phyloP scores from a whole-genome alignment of 2,113 vertebrate genomes.

The Sapayoa aenigma region DNA sequence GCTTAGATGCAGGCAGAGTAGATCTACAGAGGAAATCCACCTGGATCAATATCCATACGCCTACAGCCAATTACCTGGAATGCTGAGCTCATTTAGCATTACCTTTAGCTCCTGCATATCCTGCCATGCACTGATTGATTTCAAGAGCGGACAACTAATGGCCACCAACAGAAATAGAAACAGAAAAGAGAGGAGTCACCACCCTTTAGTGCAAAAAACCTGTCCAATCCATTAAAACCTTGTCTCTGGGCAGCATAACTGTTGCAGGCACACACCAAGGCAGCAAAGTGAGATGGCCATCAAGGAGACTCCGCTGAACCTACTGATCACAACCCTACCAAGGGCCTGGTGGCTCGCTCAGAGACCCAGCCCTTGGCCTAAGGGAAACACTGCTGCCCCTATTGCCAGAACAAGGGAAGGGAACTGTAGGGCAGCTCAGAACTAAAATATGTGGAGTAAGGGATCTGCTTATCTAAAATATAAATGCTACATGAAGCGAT shows the following conservation, averaged over 20 bases:
- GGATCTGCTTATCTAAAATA: accelerated
- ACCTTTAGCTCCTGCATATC: neutral
- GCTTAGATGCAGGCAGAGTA: neutral
- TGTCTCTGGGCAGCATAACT: neutral
- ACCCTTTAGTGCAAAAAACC: neutral
- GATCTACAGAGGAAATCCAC: neutral
- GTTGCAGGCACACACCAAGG: accelerated
- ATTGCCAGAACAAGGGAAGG: neutral
- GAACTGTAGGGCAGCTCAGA: accelerated
- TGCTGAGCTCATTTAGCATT: neutral
- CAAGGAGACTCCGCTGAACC: too few relatives aligned
- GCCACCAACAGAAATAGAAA: neutral
- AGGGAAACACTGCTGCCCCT: neutral
- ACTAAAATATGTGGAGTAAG: neutral
- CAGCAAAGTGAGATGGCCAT: neutral
- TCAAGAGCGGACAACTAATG: neutral
- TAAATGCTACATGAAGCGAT: neutral
- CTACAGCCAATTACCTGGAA: neutral
- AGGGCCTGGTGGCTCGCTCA: neutral
- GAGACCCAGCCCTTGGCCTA: neutral
- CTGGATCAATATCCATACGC: neutral
- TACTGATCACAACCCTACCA: accelerated
- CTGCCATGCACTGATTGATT: neutral
- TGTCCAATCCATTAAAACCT: neutral
- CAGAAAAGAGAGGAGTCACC: neutral